Percentiles rank a stretch among this genome's conserved stretches.
Evolutionary conservation across 1,140 invertebrate genomes (phyloP).

Genomic region (Drosophila varians): DNA sequence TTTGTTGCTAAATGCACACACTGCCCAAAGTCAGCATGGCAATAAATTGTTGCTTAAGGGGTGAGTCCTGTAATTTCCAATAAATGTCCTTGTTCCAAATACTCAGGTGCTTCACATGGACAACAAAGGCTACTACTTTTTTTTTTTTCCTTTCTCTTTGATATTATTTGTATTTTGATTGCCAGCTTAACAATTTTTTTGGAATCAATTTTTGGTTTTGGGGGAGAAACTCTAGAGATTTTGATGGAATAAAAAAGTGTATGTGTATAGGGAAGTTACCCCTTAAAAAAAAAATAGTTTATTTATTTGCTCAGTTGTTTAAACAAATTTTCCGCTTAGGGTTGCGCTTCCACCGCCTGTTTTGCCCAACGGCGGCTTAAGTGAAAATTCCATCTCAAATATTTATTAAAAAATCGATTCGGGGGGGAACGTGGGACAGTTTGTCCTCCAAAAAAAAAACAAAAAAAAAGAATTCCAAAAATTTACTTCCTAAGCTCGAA

Average conservation of each 20-base stretch:
- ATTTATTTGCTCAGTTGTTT: slow-evolving; percentile 74
- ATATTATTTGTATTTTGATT: slow-evolving; percentile 69
- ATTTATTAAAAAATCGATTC: slow-evolving; percentile 62
- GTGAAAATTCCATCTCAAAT: slow-evolving; percentile 70
- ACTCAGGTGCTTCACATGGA: slow-evolving; percentile 61
- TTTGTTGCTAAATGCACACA: slow-evolving; percentile 69
- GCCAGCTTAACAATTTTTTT: slow-evolving; percentile 56
- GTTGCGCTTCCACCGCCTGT: slow-evolving; percentile 34
- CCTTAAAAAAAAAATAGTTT: slow-evolving; percentile 5
- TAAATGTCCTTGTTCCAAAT: slow-evolving; percentile 7
- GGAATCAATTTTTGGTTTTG: slow-evolving; percentile 30
- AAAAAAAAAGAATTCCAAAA: not conserved
- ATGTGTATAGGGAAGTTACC: slow-evolving; percentile 50
- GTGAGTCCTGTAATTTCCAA: not conserved
- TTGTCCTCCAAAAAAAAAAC: too few species aligned
- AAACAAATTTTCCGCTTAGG: slow-evolving; percentile 71
- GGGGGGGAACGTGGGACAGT: not conserved
- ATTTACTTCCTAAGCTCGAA: too few species aligned
- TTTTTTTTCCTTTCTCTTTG: slow-evolving; percentile 14
- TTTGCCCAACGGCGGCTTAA: slow-evolving; percentile 51
- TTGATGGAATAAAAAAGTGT: slow-evolving; percentile 19
- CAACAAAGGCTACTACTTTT: too few species aligned
- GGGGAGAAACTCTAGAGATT: slow-evolving; percentile 25
- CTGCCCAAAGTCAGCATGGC: slow-evolving; percentile 36
- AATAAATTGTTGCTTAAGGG: not conserved